A percentile compares a stretch with the other conserved stretches of the same genome.
Conservation (phyloP, 1,140 invertebrate species). For the Schlechtendalia chinensis region DNA sequence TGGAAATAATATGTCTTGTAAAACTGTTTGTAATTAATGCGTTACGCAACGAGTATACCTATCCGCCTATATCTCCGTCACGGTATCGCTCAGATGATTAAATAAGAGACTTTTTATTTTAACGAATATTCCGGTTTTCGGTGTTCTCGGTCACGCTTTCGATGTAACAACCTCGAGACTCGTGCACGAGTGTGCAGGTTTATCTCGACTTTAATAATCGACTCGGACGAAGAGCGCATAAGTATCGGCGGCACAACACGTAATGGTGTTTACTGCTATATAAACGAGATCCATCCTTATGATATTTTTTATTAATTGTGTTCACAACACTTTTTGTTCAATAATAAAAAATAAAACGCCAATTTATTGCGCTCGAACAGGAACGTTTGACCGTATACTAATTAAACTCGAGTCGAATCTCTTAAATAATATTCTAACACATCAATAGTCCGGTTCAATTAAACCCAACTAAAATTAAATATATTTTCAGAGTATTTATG, state of each 20-base stretch:
- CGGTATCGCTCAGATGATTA: constrained; percentile 9
- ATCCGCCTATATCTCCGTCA: neutral
- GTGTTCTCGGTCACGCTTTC: constrained; percentile 32
- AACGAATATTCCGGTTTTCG: constrained; percentile 28
- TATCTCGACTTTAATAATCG: constrained; percentile 15
- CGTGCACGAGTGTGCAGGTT: constrained; percentile 29
- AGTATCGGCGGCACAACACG: neutral
- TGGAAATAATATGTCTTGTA: too few relatives aligned
- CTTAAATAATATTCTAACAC: too few relatives aligned
- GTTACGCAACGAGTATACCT: constrained; percentile 14
- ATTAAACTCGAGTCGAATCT: too few relatives aligned
- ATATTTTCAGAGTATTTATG: too few relatives aligned
- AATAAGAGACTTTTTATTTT: constrained; percentile 25
- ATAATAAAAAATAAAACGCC: neutral
- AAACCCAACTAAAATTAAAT: too few relatives aligned
- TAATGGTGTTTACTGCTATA: constrained; percentile 8
- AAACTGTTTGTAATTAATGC: constrained; percentile 21
- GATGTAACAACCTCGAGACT: constrained; percentile 32
- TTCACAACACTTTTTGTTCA: neutral
- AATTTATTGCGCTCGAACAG: neutral
- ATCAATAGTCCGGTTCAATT: too few relatives aligned
- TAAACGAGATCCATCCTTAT: neutral
- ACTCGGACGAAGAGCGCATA: neutral
- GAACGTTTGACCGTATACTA: too few relatives aligned
- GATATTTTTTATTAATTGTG: neutral